phyloP scores from a whole-genome alignment of 2,797 vertebrate species.

The Syngnathus rostellatus region DNA sequence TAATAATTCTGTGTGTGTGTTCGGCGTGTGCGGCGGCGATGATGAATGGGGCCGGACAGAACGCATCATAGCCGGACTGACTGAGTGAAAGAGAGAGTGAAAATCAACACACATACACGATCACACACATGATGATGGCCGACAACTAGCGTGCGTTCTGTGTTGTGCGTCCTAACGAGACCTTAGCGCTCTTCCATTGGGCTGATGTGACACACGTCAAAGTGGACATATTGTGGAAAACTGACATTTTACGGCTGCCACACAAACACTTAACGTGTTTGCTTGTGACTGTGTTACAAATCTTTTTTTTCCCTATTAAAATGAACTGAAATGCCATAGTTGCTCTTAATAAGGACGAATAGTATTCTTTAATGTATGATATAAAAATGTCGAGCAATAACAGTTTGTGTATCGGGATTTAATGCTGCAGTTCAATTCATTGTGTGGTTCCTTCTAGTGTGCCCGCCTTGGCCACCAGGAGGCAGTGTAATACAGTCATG shows the following conservation, averaged over 20 bases:
- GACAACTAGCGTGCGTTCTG: not conserved
- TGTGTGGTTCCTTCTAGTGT: not conserved
- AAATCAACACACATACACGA: constrained; percentile 53
- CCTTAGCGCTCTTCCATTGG: not conserved
- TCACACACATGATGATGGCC: not conserved
- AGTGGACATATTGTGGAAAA: not conserved
- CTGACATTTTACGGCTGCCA: not conserved
- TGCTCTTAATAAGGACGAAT: not conserved
- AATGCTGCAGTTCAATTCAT: not conserved
- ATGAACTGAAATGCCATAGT: too few relatives aligned
- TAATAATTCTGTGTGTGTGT: constrained; percentile 72
- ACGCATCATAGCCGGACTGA: constrained; percentile 65
- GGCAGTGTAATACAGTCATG: not conserved
- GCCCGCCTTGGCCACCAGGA: not conserved
- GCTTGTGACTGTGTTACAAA: too few relatives aligned
- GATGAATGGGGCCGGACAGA: constrained; percentile 71
- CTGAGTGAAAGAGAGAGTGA: constrained; percentile 50
- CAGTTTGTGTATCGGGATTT: too few relatives aligned
- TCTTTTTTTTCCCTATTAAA: too few relatives aligned
- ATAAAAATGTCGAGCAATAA: not conserved
- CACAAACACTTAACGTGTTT: too few relatives aligned
- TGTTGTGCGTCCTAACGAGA: not conserved
- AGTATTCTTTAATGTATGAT: not conserved
- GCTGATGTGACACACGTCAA: not conserved
- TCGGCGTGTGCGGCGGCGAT: constrained; percentile 62